A percentile compares a stretch with the other conserved stretches of the same genome.
phyloP scores from a whole-genome alignment of 2,797 vertebrate genomes.

The Enoplosus armatus region DNA sequence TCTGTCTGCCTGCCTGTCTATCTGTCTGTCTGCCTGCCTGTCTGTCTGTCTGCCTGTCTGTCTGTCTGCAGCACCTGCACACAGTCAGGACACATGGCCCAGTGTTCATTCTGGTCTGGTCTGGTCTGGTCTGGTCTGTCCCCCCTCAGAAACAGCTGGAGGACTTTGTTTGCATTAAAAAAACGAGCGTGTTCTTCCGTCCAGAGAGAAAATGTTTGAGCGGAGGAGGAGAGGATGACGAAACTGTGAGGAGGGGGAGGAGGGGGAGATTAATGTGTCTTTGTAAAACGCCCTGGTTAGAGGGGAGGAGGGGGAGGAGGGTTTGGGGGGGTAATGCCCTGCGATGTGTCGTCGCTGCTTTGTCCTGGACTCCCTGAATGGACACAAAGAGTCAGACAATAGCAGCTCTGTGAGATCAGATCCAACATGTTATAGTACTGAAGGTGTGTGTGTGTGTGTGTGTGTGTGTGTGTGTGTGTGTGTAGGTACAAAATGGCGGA shows the following conservation, averaged over 20 bases:
- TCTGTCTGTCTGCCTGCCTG: no score
- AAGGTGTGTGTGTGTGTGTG: neutral
- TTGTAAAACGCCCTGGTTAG: conserved; percentile 25
- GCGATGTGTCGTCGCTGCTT: conserved; percentile 63
- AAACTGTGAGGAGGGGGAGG: neutral
- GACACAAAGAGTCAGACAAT: conserved; percentile 77
- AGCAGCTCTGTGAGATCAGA: conserved; percentile 63
- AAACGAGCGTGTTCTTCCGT: conserved; percentile 6
- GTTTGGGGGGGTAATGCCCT: conserved; percentile 27
- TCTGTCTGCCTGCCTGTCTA: no score
- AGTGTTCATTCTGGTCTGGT: conserved; percentile 27
- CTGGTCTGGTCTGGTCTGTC: no score
- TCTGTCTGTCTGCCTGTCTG: no score
- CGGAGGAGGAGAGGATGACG: conserved; percentile 26
- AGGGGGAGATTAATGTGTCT: conserved; percentile 56
- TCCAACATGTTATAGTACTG: no score
- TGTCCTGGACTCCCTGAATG: conserved; percentile 63
- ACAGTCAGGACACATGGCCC: neutral
- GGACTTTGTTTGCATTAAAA: conserved; percentile 42
- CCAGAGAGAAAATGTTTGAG: conserved; percentile 15
- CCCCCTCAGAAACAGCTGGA: conserved; percentile 54
- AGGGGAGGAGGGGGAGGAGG: conserved; percentile 19
- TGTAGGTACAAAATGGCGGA: conserved; percentile 42
- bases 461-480: conserved; percentile 13
- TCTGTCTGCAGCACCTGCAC: conserved; percentile 21